Base-by-base conservation (phyloP, 2,888 invertebrate species). In the Diadegma fenestrale region DNA sequence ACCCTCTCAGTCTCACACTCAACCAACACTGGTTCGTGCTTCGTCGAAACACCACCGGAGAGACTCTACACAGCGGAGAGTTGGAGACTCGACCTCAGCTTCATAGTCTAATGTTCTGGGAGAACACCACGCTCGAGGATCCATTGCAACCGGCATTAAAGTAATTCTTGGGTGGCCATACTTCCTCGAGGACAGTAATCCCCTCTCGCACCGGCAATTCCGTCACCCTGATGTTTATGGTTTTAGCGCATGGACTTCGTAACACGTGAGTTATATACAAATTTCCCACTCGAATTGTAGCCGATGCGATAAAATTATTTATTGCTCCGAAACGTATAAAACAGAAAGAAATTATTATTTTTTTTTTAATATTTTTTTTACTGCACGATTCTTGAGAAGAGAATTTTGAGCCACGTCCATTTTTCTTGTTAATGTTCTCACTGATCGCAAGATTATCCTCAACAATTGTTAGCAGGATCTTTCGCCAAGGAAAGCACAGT, bases 61-160 rank as follows among this genome's bases (percentile, higher is more conserved):
- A 51, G 51, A 76, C 77, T 77, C 61, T 69, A 64, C 66, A 69
- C 22, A 48, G 30, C 22, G 19, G 37, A 12, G 61, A 22, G 17
- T 64, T 68, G 68, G 72, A 72, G 41, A 64, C 22, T 68, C 82
- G 78, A 82, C 86, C 83, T 75, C 84, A 84, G 86, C 78, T 75
- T 77, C 86, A 80, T 77, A 88, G 88, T 89, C 89, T 91, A 90
- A 92, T 91, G 91, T 91, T 92, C 89, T 90, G 64, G 66, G 85
- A 82, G 75, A 85, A 82, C 79, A 76, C 76, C 71, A 63, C 71
- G 90, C 88, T 89, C 89, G 78, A 82, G 90, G 89, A 90, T 90
- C 91, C 90, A 91, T 91, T 90, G 91, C 90, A 89, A 14, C 88
- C 83, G 89, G 89, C 90, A 90, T 91, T 91, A 90, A 91, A 91